Evolutionary conservation across 1,140 invertebrate genomes (phyloP).

Genomic region (Vanessa atalanta): DNA sequence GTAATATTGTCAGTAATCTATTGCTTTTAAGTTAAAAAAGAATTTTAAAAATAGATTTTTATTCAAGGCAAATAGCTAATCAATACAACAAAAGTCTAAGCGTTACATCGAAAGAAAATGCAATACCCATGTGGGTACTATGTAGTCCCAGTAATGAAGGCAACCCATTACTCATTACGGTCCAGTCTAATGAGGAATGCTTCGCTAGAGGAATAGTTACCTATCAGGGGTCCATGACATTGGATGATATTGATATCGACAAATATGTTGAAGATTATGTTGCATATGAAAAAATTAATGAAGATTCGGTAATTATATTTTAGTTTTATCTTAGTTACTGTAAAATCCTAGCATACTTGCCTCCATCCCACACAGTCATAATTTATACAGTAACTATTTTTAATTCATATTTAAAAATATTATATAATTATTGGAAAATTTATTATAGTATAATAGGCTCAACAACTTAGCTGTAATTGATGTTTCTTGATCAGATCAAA

Average conservation of each 20-base stretch:
- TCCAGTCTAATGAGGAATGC: constrained; percentile 63
- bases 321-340: constrained; percentile 5
- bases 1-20: not conserved
- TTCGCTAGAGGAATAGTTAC: constrained; percentile 72
- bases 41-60: not conserved
- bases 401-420: too few relatives aligned
- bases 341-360: not conserved
- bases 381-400: too few relatives aligned
- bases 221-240: constrained; percentile 51
- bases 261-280: constrained; percentile 59
- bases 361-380: too few relatives aligned
- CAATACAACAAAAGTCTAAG: constrained; percentile 60
- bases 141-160: constrained; percentile 59
- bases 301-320: constrained; percentile 52
- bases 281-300: constrained; percentile 46
- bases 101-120: constrained; percentile 47
- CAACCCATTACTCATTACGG: constrained; percentile 60
- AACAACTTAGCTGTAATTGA: too few relatives aligned
- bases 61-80: constrained; percentile 72
- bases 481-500: too few relatives aligned
- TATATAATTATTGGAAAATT: too few relatives aligned
- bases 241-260: constrained; percentile 66
- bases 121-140: constrained; percentile 72
- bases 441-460: too few relatives aligned
- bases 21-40: not conserved